Evolutionary conservation across 2,888 invertebrate genomes (phyloP), one percentile per base, ranked within the genome.

Genomic region (Parnassius apollo): DNA sequence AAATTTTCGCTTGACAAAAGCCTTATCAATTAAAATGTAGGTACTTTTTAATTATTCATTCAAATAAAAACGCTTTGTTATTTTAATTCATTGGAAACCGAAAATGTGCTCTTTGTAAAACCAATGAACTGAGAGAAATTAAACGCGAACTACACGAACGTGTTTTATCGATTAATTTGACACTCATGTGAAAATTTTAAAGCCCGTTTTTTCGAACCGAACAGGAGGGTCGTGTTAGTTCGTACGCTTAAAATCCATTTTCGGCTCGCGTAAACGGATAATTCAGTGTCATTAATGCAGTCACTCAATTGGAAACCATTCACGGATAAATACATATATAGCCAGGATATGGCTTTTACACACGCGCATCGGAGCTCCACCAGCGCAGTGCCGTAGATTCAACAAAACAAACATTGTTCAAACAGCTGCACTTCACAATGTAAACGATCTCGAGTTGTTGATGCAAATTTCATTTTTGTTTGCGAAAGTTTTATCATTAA

Each of bases 41-140:
- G 18, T 12, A 35, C 35, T 35, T 3, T 13, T 13, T n/a, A n/a
- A 13, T 42, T 42, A 42, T 42, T 54, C 54, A 13, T 13, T 9
- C 54, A 18, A 46, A 35, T 13, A 42, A 46, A 53, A 59, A 4
- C 45, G 25, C 25, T n/a, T 53, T 52, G 46, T 13, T 59, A 51
- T 53, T 59, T 35, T 45, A 59, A 59, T 59, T 59, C 53, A 59
- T 59, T 53, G 53, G 53, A 53, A 59, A 59, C 46, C 53, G 51
- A 59, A 54, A 42, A 45, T 52, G 35, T 59, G 45, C 35, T 45
- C 53, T n/a, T 59, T 46, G 42, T 46, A 22, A 59, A 52, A 59
- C 53, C 53, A 42, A 59, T 59, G 35, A 13, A 25, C 52, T n/a
- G 59, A 46, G 45, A 59, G 22, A 50, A 42, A 58, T 58, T 51